Conservation (phyloP, 2,888 invertebrate species). For the Acrocyrtus sp. region DNA sequence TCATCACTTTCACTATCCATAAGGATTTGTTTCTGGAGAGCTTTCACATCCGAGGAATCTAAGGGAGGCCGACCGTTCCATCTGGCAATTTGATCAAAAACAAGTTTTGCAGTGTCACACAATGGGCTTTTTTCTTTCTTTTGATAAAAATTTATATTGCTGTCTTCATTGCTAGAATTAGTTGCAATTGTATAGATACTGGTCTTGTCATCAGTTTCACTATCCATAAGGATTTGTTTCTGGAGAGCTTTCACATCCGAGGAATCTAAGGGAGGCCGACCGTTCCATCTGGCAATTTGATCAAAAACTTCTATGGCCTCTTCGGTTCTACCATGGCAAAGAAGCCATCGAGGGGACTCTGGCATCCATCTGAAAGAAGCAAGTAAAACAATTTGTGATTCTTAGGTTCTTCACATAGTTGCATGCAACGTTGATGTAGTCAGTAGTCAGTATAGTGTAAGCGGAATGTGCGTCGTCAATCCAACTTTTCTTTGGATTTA, state of each 20-base stretch:
- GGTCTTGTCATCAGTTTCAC: background rate
- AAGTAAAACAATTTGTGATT: too few relatives aligned
- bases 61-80: slow-evolving; percentile 52
- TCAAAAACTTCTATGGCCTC: slow-evolving; percentile 58
- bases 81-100: slow-evolving; percentile 59
- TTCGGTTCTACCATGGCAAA: slow-evolving; percentile 50
- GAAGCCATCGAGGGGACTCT: slow-evolving; percentile 59
- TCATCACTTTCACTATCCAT: slow-evolving; percentile 6
- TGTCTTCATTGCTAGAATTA: background rate
- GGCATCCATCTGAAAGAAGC: slow-evolving; percentile 52
- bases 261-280: slow-evolving; percentile 34
- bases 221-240: slow-evolving; percentile 19
- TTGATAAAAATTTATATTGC: background rate
- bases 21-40: slow-evolving; percentile 31
- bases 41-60: slow-evolving; percentile 42
- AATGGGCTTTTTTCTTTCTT: background rate
- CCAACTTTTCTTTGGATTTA: slow-evolving; percentile 1
- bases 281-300: slow-evolving; percentile 60
- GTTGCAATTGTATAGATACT: background rate
- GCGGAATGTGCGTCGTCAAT: too few relatives aligned
- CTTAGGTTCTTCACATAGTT: too few relatives aligned
- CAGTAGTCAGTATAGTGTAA: too few relatives aligned
- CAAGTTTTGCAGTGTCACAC: too few relatives aligned
- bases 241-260: slow-evolving; percentile 44
- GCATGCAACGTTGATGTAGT: too few relatives aligned